Conservation (phyloP, 1,140 invertebrate genomes). For the Sesamia nonagrioides region DNA sequence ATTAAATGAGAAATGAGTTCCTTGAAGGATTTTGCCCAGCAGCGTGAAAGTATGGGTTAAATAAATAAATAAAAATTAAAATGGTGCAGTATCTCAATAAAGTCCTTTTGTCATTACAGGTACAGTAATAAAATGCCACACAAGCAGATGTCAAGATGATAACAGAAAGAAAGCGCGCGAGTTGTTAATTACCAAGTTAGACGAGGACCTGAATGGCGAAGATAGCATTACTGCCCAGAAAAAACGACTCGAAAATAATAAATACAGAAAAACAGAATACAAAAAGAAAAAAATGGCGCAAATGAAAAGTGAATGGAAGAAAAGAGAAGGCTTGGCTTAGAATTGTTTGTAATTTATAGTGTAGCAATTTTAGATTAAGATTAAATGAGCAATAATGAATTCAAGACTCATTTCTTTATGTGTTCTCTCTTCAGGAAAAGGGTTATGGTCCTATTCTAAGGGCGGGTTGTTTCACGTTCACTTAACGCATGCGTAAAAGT, state of each 20-base stretch:
- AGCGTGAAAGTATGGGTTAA: no score
- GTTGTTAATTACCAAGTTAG: constrained; percentile 91
- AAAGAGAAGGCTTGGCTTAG: constrained; percentile 49
- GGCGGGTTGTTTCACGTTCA: no score
- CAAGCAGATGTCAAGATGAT: constrained; percentile 91
- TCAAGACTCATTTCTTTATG: no score
- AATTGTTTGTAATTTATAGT: not conserved
- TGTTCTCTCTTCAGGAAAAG: no score
- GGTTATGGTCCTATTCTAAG: no score
- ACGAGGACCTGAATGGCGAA: constrained; percentile 86
- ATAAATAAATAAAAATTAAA: no score
- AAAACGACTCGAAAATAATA: constrained; percentile 87
- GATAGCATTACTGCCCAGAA: constrained; percentile 88
- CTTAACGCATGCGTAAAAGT: no score
- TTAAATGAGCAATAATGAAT: not conserved
- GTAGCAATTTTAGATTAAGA: not conserved
- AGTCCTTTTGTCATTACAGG: constrained; percentile 86
- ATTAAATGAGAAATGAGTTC: no score
- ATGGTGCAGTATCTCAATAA: no score
- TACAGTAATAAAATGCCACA: constrained; percentile 94
- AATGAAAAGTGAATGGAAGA: constrained; percentile 53
- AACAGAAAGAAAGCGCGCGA: constrained; percentile 93
- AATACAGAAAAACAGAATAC: constrained; percentile 78
- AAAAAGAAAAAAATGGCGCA: constrained; percentile 87
- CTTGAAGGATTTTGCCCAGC: no score